Conservation (phyloP, 2,888 invertebrate genomes). For the Pollenia labialis region DNA sequence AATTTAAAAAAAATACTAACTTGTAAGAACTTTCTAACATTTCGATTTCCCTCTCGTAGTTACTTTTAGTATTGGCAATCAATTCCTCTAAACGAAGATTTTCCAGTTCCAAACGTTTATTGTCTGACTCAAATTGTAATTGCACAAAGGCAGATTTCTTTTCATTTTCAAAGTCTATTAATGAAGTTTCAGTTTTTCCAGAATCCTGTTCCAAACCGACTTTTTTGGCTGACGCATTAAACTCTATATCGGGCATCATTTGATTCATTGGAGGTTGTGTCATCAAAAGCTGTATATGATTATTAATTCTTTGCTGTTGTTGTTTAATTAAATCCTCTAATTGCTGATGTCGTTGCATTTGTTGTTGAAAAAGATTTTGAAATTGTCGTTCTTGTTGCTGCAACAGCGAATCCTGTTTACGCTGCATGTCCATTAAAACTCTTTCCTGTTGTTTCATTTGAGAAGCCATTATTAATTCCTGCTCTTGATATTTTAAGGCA, state of each 20-base stretch:
- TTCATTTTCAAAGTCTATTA: slow-evolving; percentile 8
- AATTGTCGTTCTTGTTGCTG: slow-evolving; percentile 82
- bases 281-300: slow-evolving; percentile 83
- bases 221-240: neutral
- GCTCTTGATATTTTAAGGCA: slow-evolving; percentile 82
- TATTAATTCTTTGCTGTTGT: slow-evolving; percentile 83
- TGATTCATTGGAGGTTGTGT: slow-evolving; percentile 77
- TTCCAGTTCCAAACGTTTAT: slow-evolving; percentile 81
- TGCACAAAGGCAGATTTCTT: slow-evolving; percentile 67
- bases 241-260: neutral
- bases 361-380: slow-evolving; percentile 81
- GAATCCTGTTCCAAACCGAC: neutral
- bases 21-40: slow-evolving; percentile 83
- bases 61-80: slow-evolving; percentile 81
- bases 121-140: slow-evolving; percentile 80
- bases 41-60: slow-evolving; percentile 83
- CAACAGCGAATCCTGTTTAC: slow-evolving; percentile 80
- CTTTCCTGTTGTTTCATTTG: slow-evolving; percentile 83
- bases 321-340: slow-evolving; percentile 82
- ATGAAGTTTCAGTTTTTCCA: neutral
- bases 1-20: slow-evolving; percentile 75
- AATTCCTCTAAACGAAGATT: slow-evolving; percentile 83
- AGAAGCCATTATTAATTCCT: slow-evolving; percentile 81
- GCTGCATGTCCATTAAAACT: slow-evolving; percentile 82
- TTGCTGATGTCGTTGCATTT: slow-evolving; percentile 82